Percentiles rank a stretch among this genome's conserved stretches.
Conservation (phyloP, 2,888 invertebrate species). For the Eupithecia vulgata region DNA sequence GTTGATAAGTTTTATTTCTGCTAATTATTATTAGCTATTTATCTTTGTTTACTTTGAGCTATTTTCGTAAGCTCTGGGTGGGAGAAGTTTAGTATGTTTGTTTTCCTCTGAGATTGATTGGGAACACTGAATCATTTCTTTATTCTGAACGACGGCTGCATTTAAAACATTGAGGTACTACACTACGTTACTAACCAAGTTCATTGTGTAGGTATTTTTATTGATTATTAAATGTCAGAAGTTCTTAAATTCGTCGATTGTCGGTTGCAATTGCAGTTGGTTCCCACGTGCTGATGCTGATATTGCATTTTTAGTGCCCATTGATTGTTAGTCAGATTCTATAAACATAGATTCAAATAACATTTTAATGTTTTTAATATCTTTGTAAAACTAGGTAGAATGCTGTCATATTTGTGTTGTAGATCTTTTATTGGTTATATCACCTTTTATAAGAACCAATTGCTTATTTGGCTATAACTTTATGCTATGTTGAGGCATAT, state of each 20-base stretch:
- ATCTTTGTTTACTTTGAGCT: constrained; percentile 17
- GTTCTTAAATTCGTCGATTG: neutral
- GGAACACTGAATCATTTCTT: constrained; percentile 16
- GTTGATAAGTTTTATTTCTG: neutral
- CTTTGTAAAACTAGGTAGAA: no score
- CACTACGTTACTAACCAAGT: neutral
- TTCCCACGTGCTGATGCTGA: neutral
- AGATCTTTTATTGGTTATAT: neutral
- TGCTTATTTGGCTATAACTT: neutral
- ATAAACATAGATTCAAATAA: neutral
- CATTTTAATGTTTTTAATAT: no score
- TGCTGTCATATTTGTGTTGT: neutral
- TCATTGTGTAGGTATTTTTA: neutral
- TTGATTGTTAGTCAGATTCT: neutral
- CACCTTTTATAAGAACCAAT: neutral
- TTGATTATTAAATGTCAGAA: no score
- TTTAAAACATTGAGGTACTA: neutral
- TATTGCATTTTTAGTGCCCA: neutral
- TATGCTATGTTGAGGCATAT: neutral
- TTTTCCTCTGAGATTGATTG: constrained; percentile 7
- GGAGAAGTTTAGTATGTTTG: constrained; percentile 2
- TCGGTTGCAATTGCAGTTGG: neutral
- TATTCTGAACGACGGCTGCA: neutral
- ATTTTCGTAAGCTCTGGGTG: constrained; percentile 19
- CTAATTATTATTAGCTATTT: neutral